phyloP scores from a whole-genome alignment of 2,113 vertebrate genomes.

The Deroptyus accipitrinus region DNA sequence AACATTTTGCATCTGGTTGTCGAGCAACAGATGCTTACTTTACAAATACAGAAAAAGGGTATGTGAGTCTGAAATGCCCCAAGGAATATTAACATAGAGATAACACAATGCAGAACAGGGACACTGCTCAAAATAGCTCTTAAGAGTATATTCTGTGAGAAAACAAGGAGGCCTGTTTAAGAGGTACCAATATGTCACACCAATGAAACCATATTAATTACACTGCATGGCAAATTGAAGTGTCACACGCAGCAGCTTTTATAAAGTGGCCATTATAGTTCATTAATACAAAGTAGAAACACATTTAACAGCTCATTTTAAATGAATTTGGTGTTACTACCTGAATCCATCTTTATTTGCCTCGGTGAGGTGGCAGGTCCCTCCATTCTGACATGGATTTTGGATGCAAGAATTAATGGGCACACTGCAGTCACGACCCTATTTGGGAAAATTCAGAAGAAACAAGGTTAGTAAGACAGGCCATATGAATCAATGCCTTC shows the following conservation, averaged over 20 bases:
- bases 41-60: not conserved
- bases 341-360: slow-evolving; percentile 88
- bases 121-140: not conserved
- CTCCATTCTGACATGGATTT: slow-evolving; percentile 89
- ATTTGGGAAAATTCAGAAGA: slow-evolving; percentile 27
- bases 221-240: not conserved
- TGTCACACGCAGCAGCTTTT: not conserved
- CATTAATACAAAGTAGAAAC: slow-evolving; percentile 1
- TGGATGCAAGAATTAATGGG: slow-evolving; percentile 92
- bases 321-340: slow-evolving; percentile 70
- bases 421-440: slow-evolving; percentile 90
- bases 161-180: slow-evolving; percentile 17
- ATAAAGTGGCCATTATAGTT: not conserved
- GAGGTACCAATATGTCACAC: not conserved
- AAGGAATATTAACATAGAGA: slow-evolving; percentile 8
- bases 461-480: not conserved
- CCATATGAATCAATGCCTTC: not conserved
- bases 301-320: not conserved
- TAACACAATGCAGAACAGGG: slow-evolving; percentile 4
- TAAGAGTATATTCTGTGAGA: not conserved
- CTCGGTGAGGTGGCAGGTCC: slow-evolving; percentile 89
- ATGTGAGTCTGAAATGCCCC: slow-evolving; percentile 11
- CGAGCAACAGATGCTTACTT: slow-evolving; percentile 32
- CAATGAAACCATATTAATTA: not conserved
- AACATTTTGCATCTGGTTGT: slow-evolving; percentile 40